Evolutionary conservation across 2,797 vertebrate genomes (phyloP).

Genomic region (Novumbra hubbsi): DNA sequence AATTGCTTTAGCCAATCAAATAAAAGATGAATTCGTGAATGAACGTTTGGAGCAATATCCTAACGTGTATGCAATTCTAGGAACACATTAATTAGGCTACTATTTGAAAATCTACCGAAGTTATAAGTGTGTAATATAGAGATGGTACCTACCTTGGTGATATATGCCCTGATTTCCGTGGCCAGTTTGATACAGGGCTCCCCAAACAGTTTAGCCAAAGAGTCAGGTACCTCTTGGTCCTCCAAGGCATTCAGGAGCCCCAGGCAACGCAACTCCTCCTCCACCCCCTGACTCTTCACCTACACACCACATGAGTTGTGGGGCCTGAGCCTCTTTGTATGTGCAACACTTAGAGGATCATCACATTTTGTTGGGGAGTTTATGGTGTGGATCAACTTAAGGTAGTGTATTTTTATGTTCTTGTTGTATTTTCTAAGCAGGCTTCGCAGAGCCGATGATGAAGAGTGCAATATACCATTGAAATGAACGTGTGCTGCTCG

Average conservation of each 20-base stretch:
- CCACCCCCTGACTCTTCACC: conserved; percentile 56
- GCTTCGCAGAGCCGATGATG: too few species aligned
- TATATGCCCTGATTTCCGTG: conserved; percentile 67
- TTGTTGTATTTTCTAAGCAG: too few species aligned
- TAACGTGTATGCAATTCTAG: background rate
- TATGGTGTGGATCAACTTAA: too few species aligned
- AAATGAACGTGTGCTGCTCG: background rate
- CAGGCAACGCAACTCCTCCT: conserved; percentile 69
- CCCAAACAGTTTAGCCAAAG: conserved; percentile 49
- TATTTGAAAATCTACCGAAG: background rate
- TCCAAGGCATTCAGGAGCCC: conserved; percentile 60
- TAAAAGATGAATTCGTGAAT: background rate
- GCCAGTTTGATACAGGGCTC: conserved; percentile 71
- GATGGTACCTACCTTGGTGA: conserved; percentile 60
- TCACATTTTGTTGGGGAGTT: background rate
- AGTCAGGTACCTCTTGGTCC: conserved; percentile 24
- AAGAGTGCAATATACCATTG: background rate
- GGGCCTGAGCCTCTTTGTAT: background rate
- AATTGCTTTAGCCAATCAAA: background rate
- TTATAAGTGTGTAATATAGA: background rate
- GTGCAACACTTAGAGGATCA: background rate
- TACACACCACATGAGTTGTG: conserved; percentile 23
- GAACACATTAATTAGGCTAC: background rate
- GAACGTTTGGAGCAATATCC: background rate
- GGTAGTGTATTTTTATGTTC: too few species aligned